Evolutionary conservation across 2,888 invertebrate genomes (phyloP), one percentile per base, ranked within the genome.

Genomic region (Drosophila helvetica): DNA sequence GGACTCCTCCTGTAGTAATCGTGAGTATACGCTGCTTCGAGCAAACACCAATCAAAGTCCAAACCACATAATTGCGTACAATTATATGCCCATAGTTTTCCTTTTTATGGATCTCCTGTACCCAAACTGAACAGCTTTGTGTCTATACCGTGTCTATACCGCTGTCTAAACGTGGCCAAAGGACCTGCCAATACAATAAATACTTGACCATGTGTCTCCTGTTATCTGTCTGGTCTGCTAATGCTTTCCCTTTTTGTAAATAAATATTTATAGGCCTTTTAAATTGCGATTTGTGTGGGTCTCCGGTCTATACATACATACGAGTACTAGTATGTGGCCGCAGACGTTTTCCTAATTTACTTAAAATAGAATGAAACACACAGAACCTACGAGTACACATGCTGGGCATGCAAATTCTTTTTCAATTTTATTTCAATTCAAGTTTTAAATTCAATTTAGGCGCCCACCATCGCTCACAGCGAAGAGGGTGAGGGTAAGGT

Each of bases 391-490:
- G 12, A 33, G 42, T 25, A 8, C 25, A 33, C 65, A 46, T 19
- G 54, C 50, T 63, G 73, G 53, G 52, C 67, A 75, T 58, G 78
- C 63, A 76, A 83, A 85, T 85, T 78, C 74, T 58, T 79, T 80
- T 77, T 82, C 85, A 83, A 83, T 85, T 82, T 74, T 74, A 56
- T 82, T 85, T 69, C 80, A 70, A 82, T 79, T 79, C 72, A 78
- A 73, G 54, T 78, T 76, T 80, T 79, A 85, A 85, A 83, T 82
- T 85, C 78, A 82, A 85, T 83, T 83, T 84, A 80, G 73, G 66
- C 70, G 12, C 56, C 50, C 53, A 33, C 51, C n/a, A 62, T 12
- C 27, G 57, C 54, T 45, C 17, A 51, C 22, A 43, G 38, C 53
- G 6, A 25, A 43, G 45, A 42, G 25, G 48, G 50, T 22, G 22